Evolutionary conservation across 2,888 invertebrate species (phyloP).

Genomic region (Eumerus sabulonum): DNA sequence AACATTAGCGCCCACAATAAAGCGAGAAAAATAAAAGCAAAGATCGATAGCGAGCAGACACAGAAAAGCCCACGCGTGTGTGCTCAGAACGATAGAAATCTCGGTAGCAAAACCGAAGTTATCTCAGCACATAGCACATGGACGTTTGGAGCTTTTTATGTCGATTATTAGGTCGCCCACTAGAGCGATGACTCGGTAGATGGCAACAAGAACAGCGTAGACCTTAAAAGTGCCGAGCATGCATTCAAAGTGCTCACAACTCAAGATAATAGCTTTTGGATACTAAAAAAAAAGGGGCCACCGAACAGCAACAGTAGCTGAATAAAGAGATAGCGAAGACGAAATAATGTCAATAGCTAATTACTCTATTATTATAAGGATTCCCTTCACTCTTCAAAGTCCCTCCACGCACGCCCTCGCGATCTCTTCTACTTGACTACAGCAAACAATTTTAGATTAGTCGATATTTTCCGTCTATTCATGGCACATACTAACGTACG

Average conservation of each 20-base stretch:
- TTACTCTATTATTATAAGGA: conserved; percentile 66
- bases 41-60: no score
- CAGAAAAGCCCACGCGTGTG: no score
- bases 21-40: no score
- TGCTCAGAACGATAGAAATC: no score
- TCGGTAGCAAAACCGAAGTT: no score
- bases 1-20: no score
- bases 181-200: conserved; percentile 13
- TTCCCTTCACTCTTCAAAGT: conserved; percentile 51
- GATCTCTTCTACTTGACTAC: not conserved
- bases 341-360: conserved; percentile 64
- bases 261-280: conserved; percentile 24
- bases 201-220: conserved; percentile 15
- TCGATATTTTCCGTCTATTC: conserved; percentile 42
- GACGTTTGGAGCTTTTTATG: conserved; percentile 4
- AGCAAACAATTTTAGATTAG: conserved; percentile 22
- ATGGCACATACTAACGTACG: conserved; percentile 15
- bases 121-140: no score
- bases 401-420: no score
- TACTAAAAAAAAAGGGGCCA: no score
- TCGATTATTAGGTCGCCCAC: conserved; percentile 20
- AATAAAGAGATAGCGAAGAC: conserved; percentile 9
- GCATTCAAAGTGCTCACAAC: conserved; percentile 27
- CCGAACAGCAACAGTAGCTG: conserved; percentile 1
- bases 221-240: conserved; percentile 21